Evolutionary conservation across 2,797 vertebrate genomes (phyloP), one percentile per base, ranked within the genome.

Genomic region (Halcyon leucocephala): DNA sequence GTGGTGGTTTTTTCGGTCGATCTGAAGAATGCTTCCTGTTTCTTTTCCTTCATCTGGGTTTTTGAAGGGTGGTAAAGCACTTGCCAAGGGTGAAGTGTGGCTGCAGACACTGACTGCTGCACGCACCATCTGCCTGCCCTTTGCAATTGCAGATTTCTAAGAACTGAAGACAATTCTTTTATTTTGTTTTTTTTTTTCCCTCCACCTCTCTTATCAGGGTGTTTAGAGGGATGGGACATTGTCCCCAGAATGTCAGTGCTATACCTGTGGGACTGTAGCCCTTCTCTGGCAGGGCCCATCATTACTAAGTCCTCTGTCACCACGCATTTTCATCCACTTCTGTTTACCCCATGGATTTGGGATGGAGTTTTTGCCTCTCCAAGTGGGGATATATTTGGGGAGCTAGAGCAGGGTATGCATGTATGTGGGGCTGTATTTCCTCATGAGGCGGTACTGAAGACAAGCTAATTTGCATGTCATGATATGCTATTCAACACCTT

Each of bases 211-310:
- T 72, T 65, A 26, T 24, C 12, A 15, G 46, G 44, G 10, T 28
- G 3, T 89, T 76, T 18, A 42, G 19, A 72, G 31, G 57, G 66
- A 74, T 73, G 41, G 29, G 9, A 26, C 4, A 1, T 46, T 81
- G 13, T 55, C 16, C 12, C 52, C 20, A 42, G 70, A 12, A 80
- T 54, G 49, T 31, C 42, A 35, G 33, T 25, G 61, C 29, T 0
- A 1, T 71, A 25, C 28, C 20, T 0, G 0, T 31, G 49, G 46
- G 25, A 48, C 18, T 16, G n/a, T 18, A 46, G 37, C 26, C 26
- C 18, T 60, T 58, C 62, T 80, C 39, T 91, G 46, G 17, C 2
- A 7, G 44, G 31, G 24, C 9, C 5, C 39, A 48, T 21, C 19
- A 31, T 80, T 28, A 49, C 19, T 31, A 41, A 54, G 51, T 37